phyloP scores from a whole-genome alignment of 2,113 vertebrate genomes.

The Ammospiza nelsoni region DNA sequence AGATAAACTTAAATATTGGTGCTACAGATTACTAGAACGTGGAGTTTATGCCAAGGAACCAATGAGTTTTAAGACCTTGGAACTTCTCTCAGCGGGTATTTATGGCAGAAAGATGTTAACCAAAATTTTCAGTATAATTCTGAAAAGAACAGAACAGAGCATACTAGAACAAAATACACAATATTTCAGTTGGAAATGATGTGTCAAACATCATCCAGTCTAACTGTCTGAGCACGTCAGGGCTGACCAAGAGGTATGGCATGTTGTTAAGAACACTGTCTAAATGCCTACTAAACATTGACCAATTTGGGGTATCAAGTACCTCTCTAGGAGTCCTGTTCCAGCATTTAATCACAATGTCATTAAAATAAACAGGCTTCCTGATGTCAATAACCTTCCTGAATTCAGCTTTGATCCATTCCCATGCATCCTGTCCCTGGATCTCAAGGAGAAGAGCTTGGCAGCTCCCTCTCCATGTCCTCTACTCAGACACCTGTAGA shows the following conservation, averaged over 20 bases:
- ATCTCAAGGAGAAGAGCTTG: too few species aligned
- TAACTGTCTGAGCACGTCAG: neutral
- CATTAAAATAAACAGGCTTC: neutral
- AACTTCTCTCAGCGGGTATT: neutral
- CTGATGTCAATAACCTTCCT: neutral
- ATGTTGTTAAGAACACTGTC: neutral
- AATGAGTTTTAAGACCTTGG: neutral
- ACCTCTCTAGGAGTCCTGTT: neutral
- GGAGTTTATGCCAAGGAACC: neutral
- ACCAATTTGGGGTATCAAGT: rapidly evolving
- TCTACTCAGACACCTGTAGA: neutral
- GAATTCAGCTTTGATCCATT: neutral
- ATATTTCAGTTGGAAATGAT: neutral
- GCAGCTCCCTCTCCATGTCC: neutral
- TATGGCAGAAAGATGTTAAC: neutral
- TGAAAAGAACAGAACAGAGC: neutral
- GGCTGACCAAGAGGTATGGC: neutral
- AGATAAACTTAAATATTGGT: neutral
- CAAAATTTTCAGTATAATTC: neutral
- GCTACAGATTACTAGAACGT: neutral
- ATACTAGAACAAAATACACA: neutral
- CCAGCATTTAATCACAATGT: neutral
- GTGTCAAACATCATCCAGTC: rapidly evolving
- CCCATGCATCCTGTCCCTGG: rapidly evolving
- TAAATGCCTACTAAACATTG: neutral